Percentiles rank a stretch among this genome's conserved stretches.
phyloP scores from a whole-genome alignment of 2,888 invertebrate species.

The Acleris cristana region DNA sequence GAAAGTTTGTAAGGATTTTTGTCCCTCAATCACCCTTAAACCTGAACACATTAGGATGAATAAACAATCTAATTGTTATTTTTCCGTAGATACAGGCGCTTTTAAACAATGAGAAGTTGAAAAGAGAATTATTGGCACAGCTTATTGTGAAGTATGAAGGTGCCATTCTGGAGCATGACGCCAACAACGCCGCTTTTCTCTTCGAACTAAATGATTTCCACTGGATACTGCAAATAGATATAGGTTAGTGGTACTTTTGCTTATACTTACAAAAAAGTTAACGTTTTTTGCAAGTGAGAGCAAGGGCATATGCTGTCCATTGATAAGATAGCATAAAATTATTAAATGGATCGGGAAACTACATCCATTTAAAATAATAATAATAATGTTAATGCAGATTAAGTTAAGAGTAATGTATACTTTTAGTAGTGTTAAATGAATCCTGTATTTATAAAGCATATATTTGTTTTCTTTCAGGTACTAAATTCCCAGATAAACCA shows the following conservation, averaged over 20 bases:
- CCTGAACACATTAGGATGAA: no score
- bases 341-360: no score
- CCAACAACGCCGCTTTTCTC: constrained; percentile 81
- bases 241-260: constrained; percentile 61
- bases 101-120: constrained; percentile 73
- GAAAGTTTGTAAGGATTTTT: no score
- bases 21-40: no score
- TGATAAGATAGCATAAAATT: no score
- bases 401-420: no score
- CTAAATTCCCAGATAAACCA: constrained; percentile 81
- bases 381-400: no score
- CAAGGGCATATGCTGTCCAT: no score
- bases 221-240: constrained; percentile 84
- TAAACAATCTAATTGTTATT: background rate
- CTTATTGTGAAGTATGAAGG: constrained; percentile 79
- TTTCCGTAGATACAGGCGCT: constrained; percentile 68
- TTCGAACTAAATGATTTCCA: constrained; percentile 86
- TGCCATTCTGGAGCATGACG: constrained; percentile 75
- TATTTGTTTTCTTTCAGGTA: constrained; percentile 54
- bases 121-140: constrained; percentile 73
- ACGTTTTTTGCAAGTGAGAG: background rate
- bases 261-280: background rate
- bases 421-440: no score
- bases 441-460: background rate
- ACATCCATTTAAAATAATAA: no score